Evolutionary conservation across 2,113 vertebrate species (phyloP).

Genomic region (Cyprinodon tularosa): DNA sequence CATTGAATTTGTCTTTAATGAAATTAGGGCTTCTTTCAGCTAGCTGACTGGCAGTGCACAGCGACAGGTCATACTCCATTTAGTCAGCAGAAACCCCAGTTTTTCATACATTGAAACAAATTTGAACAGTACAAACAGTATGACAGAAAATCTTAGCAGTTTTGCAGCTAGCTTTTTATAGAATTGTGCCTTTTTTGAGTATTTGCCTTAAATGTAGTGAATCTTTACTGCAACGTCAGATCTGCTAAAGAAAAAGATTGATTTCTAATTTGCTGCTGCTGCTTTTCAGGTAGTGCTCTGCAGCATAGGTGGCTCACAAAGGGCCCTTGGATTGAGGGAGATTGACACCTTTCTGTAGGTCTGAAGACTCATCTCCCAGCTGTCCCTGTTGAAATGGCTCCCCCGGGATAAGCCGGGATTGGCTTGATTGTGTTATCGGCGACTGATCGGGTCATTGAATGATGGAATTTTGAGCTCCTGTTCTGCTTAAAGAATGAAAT

Average conservation of each 20-base stretch:
- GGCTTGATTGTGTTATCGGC: slow-evolving; percentile 79
- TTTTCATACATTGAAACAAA: neutral
- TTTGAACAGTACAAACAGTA: neutral
- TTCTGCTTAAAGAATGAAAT: slow-evolving; percentile 77
- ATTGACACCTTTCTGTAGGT: slow-evolving; percentile 75
- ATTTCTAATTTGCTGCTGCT: slow-evolving; percentile 50
- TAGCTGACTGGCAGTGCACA: neutral
- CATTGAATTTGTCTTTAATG: neutral
- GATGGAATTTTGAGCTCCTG: slow-evolving; percentile 78
- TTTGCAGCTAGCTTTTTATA: neutral
- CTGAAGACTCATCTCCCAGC: slow-evolving; percentile 67
- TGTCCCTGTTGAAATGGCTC: slow-evolving; percentile 72
- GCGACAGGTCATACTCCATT: neutral
- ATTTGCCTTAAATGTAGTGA: slow-evolving; percentile 23
- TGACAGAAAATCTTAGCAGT: neutral
- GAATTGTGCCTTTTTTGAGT: neutral
- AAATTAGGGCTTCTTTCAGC: neutral
- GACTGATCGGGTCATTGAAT: slow-evolving; percentile 77
- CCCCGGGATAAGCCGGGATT: slow-evolving; percentile 74
- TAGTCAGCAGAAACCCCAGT: neutral
- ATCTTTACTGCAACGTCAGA: slow-evolving; percentile 34
- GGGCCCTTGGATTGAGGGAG: slow-evolving; percentile 65
- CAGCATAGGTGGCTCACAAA: slow-evolving; percentile 48
- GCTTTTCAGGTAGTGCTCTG: slow-evolving; percentile 23
- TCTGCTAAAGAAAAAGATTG: slow-evolving; percentile 45